Evolutionary conservation across 2,113 vertebrate species (phyloP), one percentile per base, ranked within the genome.

Genomic region (Centropus unirufus): DNA sequence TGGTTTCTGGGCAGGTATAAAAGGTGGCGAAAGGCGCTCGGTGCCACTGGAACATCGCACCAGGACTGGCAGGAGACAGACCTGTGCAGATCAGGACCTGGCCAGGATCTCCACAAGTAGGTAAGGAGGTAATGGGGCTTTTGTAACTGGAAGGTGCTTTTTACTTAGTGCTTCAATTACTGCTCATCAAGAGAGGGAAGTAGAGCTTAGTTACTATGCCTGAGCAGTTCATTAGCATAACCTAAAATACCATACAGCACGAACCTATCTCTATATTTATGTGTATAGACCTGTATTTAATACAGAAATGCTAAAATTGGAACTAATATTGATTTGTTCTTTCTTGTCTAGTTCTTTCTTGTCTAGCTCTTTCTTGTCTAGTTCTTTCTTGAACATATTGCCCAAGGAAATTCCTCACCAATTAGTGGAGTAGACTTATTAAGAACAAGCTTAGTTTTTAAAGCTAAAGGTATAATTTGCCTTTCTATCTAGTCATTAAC

Each of bases 1-100:
- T 30, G 73, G n/a, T 42, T 62, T n/a, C 89, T 54, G 93, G 75
- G 86, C 73, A 92, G 91, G 27, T 97, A 94, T 93, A 96, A 96
- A 97, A 96, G 95, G 52, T 13, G 13, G 34, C 5, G 89, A 51
- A 32, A 91, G 86, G 70, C 74, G 36, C 66, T 42, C 0, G 2
- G 55, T 39, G 90, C 62, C 8, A 32, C 67, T 46, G 77, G 52
- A 70, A 58, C 70, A 1, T 46, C 79, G 27, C 8, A 2, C 16
- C 36, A 8, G 14, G 68, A 34, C 54, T 21, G 52, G 85, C 52
- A 32, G 64, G 47, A 94, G 51, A 12, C 32, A 36, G 51, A 36
- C 15, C 64, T 13, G 76, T 40, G 75, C 69, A 30, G 93, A 30
- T 55, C 78, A 30, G 51, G 27, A 40, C 91, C n/a, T 61, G 75